phyloP scores from a whole-genome alignment of 2,797 vertebrate genomes.

The Eulemur albifrons region DNA sequence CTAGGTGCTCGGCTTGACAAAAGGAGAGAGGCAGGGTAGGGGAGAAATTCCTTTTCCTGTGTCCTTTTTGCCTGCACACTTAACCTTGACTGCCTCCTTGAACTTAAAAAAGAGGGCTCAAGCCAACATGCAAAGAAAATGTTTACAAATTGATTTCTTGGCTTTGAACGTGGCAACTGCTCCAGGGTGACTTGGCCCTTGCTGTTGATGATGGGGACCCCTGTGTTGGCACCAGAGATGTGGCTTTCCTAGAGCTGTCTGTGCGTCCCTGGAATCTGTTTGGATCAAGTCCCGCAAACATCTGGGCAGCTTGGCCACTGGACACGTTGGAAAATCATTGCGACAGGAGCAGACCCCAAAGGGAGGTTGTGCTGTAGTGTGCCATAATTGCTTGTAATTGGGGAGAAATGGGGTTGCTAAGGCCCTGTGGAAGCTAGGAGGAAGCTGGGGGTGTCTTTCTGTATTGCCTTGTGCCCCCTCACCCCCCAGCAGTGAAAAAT shows the following conservation, averaged over 20 bases:
- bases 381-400: accelerated
- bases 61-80: not conserved
- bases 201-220: accelerated
- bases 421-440: not conserved
- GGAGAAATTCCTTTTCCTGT: not conserved
- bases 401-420: not conserved
- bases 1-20: not conserved
- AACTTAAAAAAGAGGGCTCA: not conserved
- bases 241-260: not conserved
- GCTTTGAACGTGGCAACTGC: not conserved
- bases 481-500: not conserved
- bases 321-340: not conserved
- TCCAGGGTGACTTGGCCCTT: not conserved
- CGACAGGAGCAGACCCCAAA: not conserved
- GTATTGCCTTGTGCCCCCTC: not conserved
- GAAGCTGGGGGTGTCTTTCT: not conserved
- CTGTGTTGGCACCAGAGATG: too few relatives aligned
- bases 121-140: conserved; percentile 47
- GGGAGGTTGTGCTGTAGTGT: not conserved
- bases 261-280: not conserved
- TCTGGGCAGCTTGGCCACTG: not conserved
- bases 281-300: not conserved
- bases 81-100: not conserved
- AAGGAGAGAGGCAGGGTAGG: not conserved
- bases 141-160: not conserved